These are phyloP conservation scores for Channallabes apus DNA, from an alignment of 2,797 vertebrate genomes.

Conservation along the genomic window DNA sequence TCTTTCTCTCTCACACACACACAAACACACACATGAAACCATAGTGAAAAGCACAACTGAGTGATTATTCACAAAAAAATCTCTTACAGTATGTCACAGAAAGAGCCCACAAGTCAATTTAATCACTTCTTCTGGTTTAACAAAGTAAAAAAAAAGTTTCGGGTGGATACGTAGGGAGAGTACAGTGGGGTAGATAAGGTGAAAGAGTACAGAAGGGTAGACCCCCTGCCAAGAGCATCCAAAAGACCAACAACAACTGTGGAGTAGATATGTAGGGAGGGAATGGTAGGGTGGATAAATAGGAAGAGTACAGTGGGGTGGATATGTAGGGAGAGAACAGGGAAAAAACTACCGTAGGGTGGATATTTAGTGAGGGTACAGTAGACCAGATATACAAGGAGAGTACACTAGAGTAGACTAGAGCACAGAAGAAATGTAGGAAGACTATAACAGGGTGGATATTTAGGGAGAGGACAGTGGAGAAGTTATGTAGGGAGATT, in stretches of 20 bases:
- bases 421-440: background rate
- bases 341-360: background rate
- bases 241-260: background rate
- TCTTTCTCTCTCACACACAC: background rate
- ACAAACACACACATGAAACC: slow-evolving; percentile 65
- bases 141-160: background rate
- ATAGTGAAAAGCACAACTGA: slow-evolving; percentile 46
- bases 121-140: background rate
- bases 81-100: background rate
- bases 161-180: background rate
- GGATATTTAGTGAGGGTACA: background rate
- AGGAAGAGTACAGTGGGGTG: background rate
- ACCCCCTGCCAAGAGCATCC: too few species aligned
- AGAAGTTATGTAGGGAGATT: background rate
- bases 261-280: background rate
- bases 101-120: background rate
- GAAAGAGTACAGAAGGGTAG: background rate
- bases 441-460: background rate
- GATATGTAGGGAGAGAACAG: background rate
- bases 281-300: background rate
- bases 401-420: background rate
- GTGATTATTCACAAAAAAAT: background rate
- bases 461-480: background rate
- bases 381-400: too few species aligned
- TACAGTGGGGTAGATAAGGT: background rate